Base-by-base conservation (phyloP, 37 sponge, comb jelly and placozoan species). In the Haliclona indistincta region DNA sequence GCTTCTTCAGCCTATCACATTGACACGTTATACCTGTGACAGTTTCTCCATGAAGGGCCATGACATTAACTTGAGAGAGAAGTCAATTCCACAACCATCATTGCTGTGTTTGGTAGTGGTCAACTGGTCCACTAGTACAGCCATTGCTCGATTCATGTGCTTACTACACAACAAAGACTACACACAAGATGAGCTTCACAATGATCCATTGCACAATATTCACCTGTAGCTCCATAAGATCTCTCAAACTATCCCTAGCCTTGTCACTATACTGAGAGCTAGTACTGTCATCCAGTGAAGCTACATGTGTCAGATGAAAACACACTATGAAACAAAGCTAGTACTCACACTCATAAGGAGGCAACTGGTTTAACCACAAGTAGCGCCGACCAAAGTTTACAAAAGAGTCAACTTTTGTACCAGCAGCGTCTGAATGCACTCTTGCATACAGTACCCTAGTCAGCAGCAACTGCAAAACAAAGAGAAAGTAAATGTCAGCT, bases 1-100 rank as follows among this genome's bases (percentile, higher is more conserved):
- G 51, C n/a, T n/a, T n/a, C n/a, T n/a, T n/a, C n/a, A n/a, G n/a
- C n/a, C n/a, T n/a, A n/a, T n/a, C n/a, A n/a, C n/a, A n/a, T n/a
- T n/a, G n/a, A n/a, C n/a, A n/a, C n/a, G n/a, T n/a, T n/a, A 47
- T 17, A 85, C 86, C 67, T 85, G 70, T 20, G 54, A 39, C 56
- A 64, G 51, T 29, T 70, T 85, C 3, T 74, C 86, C 15, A 52
- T 37, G 64, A 68, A 69, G 2, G 84, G 84, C 71, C 70, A 76
- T 1, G 71, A 23, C 1, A 84, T 34, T 19, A 76, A 58, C 65
- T 62, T 70, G 17, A 84, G 65, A 45, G 77, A 70, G 29, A 82
- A 58, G 10, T 38, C 69, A 43, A 38, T 20, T 39, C 58, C 49
- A 54, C 61, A 10, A 26, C 72, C 38, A 40, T 15, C 20, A 15